phyloP scores from a whole-genome alignment of 1,140 invertebrate species.

The Zaprionus nigranus region DNA sequence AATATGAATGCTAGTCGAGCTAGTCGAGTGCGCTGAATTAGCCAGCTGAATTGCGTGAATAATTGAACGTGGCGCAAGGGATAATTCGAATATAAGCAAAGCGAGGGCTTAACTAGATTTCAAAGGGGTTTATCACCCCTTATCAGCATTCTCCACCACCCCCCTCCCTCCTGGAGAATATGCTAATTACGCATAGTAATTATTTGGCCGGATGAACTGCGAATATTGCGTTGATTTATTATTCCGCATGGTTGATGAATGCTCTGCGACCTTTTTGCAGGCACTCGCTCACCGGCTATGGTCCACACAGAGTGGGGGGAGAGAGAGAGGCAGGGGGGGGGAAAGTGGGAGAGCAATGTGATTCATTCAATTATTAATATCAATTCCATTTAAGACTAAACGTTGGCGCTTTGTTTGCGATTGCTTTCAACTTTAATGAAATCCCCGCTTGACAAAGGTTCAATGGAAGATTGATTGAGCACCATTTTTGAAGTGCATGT shows the following conservation, averaged over 20 bases:
- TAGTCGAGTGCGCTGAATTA: not conserved
- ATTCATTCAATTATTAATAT: conserved; percentile 72
- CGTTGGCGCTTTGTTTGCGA: conserved; percentile 41
- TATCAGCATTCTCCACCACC: not conserved
- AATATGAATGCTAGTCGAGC: not conserved
- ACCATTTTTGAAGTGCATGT: conserved; percentile 67
- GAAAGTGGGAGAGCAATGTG: conserved; percentile 26
- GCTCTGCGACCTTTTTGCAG: conserved; percentile 24
- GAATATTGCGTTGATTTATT: conserved; percentile 39
- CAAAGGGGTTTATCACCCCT: not conserved
- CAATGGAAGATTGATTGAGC: conserved; percentile 78
- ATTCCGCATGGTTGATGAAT: conserved; percentile 30
- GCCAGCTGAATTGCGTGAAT: not conserved
- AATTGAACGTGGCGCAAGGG: not conserved
- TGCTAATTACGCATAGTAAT: conserved; percentile 40
- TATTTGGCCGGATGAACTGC: conserved; percentile 37
- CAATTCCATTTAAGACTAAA: conserved; percentile 64
- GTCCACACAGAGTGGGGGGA: not conserved
- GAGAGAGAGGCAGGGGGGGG: no score
- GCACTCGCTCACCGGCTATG: conserved; percentile 30
- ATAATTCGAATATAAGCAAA: not conserved
- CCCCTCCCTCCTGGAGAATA: conserved; percentile 6
- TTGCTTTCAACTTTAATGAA: conserved; percentile 72
- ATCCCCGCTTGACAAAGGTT: conserved; percentile 76
- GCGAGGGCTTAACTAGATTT: not conserved